phyloP scores from a whole-genome alignment of 2,888 invertebrate genomes.

The Euplagia quadripunctaria region DNA sequence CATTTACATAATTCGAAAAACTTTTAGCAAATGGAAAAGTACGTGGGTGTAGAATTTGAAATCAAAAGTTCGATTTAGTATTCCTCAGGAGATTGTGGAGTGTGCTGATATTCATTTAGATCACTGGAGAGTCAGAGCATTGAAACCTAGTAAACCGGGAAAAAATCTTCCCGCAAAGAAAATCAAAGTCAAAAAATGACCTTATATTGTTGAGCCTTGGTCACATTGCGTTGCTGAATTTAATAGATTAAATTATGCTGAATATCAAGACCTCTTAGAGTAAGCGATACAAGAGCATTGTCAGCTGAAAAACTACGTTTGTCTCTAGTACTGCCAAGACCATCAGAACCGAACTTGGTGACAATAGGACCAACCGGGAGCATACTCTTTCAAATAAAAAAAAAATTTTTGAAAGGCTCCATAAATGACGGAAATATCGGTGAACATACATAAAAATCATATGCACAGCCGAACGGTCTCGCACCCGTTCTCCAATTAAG shows the following conservation, averaged over 20 bases:
- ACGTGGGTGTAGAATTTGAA: slow-evolving; percentile 9
- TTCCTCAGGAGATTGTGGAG: slow-evolving; percentile 3
- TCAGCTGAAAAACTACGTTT: too few species aligned
- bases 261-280: neutral
- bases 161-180: neutral
- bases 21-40: slow-evolving; percentile 14
- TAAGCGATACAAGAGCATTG: neutral
- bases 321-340: too few species aligned
- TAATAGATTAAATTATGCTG: too few species aligned
- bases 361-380: too few species aligned
- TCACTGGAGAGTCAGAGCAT: neutral
- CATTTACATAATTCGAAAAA: slow-evolving; percentile 15
- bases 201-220: neutral
- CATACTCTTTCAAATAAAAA: too few species aligned
- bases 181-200: neutral
- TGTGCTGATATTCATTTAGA: neutral
- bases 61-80: slow-evolving; percentile 12
- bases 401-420: too few species aligned
- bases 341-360: too few species aligned
- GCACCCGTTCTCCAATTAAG: too few species aligned
- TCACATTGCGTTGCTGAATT: neutral
- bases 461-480: too few species aligned
- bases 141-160: neutral
- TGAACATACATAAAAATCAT: too few species aligned
- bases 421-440: too few species aligned